phyloP scores from a whole-genome alignment of 2,113 vertebrate genomes.

The Labeo rohita region DNA sequence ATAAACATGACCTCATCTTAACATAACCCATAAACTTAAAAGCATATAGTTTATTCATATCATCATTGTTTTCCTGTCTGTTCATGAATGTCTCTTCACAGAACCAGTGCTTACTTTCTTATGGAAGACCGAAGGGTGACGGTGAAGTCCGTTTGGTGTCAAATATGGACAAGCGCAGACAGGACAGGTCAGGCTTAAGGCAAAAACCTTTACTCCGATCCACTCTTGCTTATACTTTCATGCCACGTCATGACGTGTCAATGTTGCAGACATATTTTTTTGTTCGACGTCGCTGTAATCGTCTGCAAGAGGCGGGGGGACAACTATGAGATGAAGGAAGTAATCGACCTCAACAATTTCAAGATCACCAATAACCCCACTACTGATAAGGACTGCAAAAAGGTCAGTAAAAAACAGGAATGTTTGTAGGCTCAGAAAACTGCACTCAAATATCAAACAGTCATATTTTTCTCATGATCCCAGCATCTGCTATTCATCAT shows the following conservation, averaged over 20 bases:
- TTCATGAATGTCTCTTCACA: slow-evolving; percentile 57
- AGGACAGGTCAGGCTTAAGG: slow-evolving; percentile 86
- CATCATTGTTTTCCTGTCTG: not conserved
- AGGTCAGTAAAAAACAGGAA: slow-evolving; percentile 74
- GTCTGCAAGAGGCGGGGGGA: slow-evolving; percentile 94
- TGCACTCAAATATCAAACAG: not conserved
- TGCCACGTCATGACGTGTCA: slow-evolving; percentile 16
- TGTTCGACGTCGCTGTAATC: slow-evolving; percentile 94
- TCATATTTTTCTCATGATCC: not conserved
- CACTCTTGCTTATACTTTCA: not conserved
- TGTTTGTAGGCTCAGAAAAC: not conserved
- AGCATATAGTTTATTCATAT: not conserved
- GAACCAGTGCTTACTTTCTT: slow-evolving; percentile 89
- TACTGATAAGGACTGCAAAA: slow-evolving; percentile 93
- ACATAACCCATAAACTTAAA: no score
- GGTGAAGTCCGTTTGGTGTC: slow-evolving; percentile 91
- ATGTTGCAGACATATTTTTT: slow-evolving; percentile 88
- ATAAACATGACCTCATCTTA: not conserved
- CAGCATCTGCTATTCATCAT: not conserved
- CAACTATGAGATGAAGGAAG: slow-evolving; percentile 97
- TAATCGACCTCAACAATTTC: slow-evolving; percentile 93
- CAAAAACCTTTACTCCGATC: not conserved
- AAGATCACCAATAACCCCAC: slow-evolving; percentile 94
- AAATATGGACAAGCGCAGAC: slow-evolving; percentile 88
- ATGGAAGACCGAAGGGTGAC: slow-evolving; percentile 93